Base-by-base conservation (phyloP, 2,888 invertebrate species). In the Girardia tigrina region DNA sequence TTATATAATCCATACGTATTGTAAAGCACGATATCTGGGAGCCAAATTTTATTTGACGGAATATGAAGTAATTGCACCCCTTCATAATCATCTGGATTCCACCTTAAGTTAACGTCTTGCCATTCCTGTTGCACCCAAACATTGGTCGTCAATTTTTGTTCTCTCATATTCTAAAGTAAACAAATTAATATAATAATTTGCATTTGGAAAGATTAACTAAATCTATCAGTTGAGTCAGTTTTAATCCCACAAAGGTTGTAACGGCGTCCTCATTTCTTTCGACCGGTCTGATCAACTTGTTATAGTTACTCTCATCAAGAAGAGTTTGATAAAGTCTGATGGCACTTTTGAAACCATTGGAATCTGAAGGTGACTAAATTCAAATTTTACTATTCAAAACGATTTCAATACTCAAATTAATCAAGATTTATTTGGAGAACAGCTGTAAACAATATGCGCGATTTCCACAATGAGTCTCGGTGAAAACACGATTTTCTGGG, bases 141-240 rank as follows among this genome's bases (percentile, higher is more conserved):
- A 87, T 94, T 94, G 83, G 94, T 93, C 84, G 93, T 94, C 91
- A 94, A 92, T 84, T 94, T 93, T 88, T 94, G 94, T 88, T 91
- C 93, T 87, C 92, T 94, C 87, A 94, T 89, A 87, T 94, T 94
- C 94, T 94, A 90, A 80, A 91, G 89, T 83, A 85, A 82, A 14
- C 76, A 77, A 77, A 42, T 74, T 36, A 20, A 4, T 16, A 56
- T 12, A 8, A 56, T 6, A 20, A 4, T 6, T 8, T 12, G n/a
- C 23, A 76, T 27, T 23, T 70, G 14, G 29, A 27, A 12, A 76
- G n/a, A 82, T 93, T 91, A 88, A 94, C 94, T 88, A 95, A 94
- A 87, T 94, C 94, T 85, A 94, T 94, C 85, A 94, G 90, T 86
- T 95, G 97, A 16, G 95, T 95, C 78, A 97, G 87, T 78, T 94